These are phyloP conservation scores for Oligia strigilis DNA, from an alignment of 2,888 invertebrate genomes.

Conservation along the genomic window DNA sequence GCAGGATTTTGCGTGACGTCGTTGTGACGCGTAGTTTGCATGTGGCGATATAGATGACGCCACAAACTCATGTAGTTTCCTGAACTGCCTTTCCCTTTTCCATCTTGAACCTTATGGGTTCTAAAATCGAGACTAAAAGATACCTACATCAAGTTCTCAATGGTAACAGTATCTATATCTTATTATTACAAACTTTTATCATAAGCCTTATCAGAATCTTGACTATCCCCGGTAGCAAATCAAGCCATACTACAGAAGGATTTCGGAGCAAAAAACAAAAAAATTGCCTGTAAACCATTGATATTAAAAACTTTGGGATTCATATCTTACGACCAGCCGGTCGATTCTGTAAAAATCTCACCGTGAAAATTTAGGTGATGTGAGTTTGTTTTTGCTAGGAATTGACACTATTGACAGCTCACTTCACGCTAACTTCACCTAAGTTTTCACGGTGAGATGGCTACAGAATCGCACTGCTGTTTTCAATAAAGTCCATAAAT, in stretches of 20 bases:
- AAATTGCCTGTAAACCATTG: not conserved
- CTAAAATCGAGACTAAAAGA: not conserved
- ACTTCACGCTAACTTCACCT: too few species aligned
- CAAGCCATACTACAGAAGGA: not conserved
- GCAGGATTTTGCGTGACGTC: not conserved
- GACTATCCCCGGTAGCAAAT: slow-evolving; percentile 12
- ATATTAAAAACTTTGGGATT: not conserved
- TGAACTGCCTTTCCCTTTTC: not conserved
- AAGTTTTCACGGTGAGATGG: too few species aligned
- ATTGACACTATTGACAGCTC: too few species aligned
- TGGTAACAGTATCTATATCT: not conserved
- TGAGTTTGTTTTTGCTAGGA: too few species aligned
- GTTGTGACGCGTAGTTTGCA: not conserved
- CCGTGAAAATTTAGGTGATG: too few species aligned
- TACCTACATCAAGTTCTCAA: not conserved
- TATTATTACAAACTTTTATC: slow-evolving; percentile 7
- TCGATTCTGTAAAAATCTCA: too few species aligned
- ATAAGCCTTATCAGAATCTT: slow-evolving; percentile 4
- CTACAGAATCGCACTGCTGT: not conserved
- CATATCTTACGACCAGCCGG: not conserved
- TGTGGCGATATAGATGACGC: not conserved
- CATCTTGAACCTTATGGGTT: not conserved
- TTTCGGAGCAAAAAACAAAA: not conserved
- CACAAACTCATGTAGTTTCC: not conserved
- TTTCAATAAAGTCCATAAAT: slow-evolving; percentile 8